Percentiles rank a stretch among this genome's conserved stretches.
These are phyloP conservation scores for Icerya purchasi DNA, from an alignment of 2,888 invertebrate species.

Conservation along the genomic window DNA sequence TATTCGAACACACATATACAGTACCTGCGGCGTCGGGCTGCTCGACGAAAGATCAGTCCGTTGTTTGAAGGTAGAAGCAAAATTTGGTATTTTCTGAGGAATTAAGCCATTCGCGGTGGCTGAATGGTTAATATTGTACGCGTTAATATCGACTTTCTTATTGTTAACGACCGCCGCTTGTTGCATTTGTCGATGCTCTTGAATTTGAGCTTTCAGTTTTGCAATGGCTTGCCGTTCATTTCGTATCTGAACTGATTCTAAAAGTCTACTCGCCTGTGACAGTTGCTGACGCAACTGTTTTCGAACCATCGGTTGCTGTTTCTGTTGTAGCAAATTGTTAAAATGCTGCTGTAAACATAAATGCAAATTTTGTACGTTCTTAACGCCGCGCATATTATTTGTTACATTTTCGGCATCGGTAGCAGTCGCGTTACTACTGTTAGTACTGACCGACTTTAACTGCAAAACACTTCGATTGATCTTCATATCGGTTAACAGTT, in stretches of 20 bases:
- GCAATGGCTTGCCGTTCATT: slow-evolving; percentile 7
- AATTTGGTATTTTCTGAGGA: neutral
- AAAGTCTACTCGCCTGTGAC: slow-evolving; percentile 10
- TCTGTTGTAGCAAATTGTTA: no score
- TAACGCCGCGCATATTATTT: no score
- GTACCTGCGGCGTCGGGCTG: no score
- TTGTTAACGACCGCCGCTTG: neutral
- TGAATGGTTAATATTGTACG: neutral
- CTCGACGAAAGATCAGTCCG: neutral
- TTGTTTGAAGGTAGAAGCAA: neutral
- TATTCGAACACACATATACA: no score
- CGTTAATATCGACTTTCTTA: neutral
- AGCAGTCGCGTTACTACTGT: no score
- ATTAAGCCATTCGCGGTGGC: neutral
- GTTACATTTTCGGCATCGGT: no score
- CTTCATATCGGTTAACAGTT: no score
- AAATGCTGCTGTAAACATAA: no score
- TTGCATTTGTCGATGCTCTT: slow-evolving; percentile 12
- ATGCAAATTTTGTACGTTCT: no score
- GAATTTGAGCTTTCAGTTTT: slow-evolving; percentile 11
- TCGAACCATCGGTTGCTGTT: slow-evolving; percentile 11
- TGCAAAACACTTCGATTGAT: no score
- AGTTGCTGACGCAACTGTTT: slow-evolving; percentile 12
- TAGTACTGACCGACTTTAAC: no score
- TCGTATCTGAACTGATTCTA: neutral